Evolutionary conservation across 1,140 invertebrate genomes (phyloP).

Genomic region (Drosophila pachea): DNA sequence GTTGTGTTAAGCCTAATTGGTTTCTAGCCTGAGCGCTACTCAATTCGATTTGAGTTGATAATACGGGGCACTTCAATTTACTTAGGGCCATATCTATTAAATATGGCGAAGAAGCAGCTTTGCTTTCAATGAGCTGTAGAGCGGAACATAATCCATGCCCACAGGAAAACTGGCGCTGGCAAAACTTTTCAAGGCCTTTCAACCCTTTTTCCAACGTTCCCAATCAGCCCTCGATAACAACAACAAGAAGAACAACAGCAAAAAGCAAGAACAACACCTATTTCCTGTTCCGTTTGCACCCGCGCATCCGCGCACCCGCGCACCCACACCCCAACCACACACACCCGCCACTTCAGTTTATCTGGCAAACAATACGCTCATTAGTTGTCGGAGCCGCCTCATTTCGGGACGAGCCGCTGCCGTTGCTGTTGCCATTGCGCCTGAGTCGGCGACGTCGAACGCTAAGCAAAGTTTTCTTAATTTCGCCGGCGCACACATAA

Average conservation of each 20-base stretch:
- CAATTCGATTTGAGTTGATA: not conserved
- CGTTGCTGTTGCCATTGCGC: constrained; percentile 6
- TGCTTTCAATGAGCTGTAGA: constrained; percentile 26
- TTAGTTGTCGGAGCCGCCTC: constrained; percentile 50
- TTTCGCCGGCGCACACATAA: constrained; percentile 59
- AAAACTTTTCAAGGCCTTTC: constrained; percentile 37
- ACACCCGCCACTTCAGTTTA: constrained; percentile 10
- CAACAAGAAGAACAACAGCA: constrained; percentile 14
- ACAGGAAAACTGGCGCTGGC: constrained; percentile 5
- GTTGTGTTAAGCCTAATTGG: not conserved
- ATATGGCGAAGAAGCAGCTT: constrained; percentile 1
- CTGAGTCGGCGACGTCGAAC: constrained; percentile 12
- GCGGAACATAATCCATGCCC: constrained; percentile 30
- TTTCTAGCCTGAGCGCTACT: not conserved
- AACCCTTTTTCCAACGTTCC: constrained; percentile 49
- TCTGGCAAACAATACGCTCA: constrained; percentile 68
- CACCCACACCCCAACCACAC: not conserved
- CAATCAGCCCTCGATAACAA: constrained; percentile 31
- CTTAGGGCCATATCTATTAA: not conserved
- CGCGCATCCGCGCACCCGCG: not conserved
- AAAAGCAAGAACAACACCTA: constrained; percentile 16
- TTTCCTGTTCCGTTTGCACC: constrained; percentile 24
- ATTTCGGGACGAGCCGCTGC: constrained; percentile 10
- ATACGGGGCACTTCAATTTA: not conserved
- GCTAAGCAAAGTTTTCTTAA: constrained; percentile 65